Conservation (phyloP, 2,797 vertebrate species). For the Knipowitschia caucasica region DNA sequence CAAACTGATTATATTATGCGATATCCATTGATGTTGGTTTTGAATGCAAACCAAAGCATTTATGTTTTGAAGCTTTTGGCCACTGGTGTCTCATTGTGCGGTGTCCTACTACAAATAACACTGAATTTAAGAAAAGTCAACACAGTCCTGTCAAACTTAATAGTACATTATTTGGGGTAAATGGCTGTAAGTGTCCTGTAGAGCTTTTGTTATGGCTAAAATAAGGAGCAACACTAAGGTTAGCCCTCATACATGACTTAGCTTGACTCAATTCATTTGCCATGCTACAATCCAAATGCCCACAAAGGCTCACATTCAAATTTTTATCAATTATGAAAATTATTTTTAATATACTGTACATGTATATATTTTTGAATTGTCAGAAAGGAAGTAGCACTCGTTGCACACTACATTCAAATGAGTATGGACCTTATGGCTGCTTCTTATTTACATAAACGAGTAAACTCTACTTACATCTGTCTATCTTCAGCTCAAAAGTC, state of each 20-base stretch:
- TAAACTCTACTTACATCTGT: neutral
- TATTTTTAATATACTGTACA: too few species aligned
- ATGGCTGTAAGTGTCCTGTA: conserved; percentile 35
- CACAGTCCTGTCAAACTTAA: conserved; percentile 45
- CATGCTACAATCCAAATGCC: neutral
- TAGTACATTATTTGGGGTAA: conserved; percentile 35
- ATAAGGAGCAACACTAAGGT: conserved; percentile 28
- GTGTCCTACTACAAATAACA: conserved; percentile 38
- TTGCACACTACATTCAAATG: too few species aligned
- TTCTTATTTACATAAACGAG: neutral
- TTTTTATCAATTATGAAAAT: neutral
- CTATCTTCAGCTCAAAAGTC: conserved; percentile 38
- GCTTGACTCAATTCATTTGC: neutral
- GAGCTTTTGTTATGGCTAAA: conserved; percentile 23
- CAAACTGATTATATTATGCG: conserved; percentile 41
- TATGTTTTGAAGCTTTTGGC: conserved; percentile 35
- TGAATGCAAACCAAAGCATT: conserved; percentile 27
- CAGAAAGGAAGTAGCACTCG: too few species aligned
- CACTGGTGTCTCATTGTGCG: conserved; percentile 29
- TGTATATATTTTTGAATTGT: too few species aligned
- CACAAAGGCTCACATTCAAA: neutral
- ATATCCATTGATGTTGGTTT: conserved; percentile 45
- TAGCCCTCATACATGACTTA: conserved; percentile 39
- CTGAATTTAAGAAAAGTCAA: conserved; percentile 48
- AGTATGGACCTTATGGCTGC: neutral